A percentile compares a stretch with the other conserved stretches of the same genome.
Evolutionary conservation across 2,113 vertebrate species (phyloP).

Genomic region (Bos javanicus): DNA sequence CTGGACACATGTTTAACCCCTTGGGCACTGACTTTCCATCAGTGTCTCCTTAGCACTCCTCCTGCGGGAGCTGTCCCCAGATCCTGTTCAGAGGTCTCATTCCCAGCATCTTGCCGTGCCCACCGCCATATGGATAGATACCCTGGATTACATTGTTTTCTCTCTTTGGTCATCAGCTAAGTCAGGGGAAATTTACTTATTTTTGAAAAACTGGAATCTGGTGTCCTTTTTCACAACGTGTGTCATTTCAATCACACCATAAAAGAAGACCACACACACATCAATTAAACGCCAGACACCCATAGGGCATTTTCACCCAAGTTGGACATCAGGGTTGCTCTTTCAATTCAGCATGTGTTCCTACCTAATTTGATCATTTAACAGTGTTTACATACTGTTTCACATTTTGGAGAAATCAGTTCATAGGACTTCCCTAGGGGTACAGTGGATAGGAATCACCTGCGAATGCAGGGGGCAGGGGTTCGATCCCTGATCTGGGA

Average conservation of each 20-base stretch:
- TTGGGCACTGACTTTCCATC: not conserved
- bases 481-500: not conserved
- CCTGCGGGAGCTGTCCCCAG: not conserved
- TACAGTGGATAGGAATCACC: not conserved
- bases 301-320: rapidly evolving
- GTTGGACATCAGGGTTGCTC: not conserved
- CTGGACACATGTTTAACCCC: not conserved
- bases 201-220: not conserved
- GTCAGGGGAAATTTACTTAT: not conserved
- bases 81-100: not conserved
- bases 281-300: not conserved
- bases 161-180: not conserved
- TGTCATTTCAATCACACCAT: not conserved
- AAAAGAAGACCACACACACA: not conserved
- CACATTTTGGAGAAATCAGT: not conserved
- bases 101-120: not conserved
- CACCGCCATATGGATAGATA: not conserved
- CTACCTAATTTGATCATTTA: not conserved
- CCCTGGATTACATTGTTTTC: not conserved
- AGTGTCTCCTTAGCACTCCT: not conserved
- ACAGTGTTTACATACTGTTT: not conserved
- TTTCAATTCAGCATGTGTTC: not conserved
- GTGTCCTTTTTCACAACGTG: not conserved
- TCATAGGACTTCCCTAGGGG: not conserved
- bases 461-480: rapidly evolving